These are phyloP conservation scores for cattle (Bos taurus) DNA, from an alignment of 2,113 vertebrate genomes.

Conservation along the genomic window DNA sequence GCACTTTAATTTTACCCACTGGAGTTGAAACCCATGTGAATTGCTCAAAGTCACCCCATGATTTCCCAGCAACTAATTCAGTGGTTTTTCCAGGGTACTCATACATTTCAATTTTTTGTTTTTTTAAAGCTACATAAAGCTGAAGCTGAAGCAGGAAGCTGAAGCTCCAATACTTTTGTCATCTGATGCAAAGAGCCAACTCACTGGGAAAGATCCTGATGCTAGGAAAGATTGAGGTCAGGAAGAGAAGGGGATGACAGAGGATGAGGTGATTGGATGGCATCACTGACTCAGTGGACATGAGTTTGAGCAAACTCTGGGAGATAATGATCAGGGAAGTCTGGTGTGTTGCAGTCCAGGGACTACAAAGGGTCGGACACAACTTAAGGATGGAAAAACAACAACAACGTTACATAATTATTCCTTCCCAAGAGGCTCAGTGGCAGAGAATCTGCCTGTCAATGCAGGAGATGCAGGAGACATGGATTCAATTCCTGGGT, in stretches of 20 bases:
- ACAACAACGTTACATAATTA: not conserved
- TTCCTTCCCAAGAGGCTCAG: not conserved
- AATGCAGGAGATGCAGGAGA: not conserved
- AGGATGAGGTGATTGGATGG: not conserved
- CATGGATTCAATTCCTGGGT: not conserved
- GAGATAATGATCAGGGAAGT: not conserved
- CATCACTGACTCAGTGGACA: not conserved
- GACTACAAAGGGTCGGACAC: rapidly evolving
- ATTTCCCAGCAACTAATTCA: not conserved
- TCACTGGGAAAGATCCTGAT: not conserved
- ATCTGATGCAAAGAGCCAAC: not conserved
- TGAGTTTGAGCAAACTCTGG: not conserved
- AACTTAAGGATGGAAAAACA: not conserved
- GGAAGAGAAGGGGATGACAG: not conserved
- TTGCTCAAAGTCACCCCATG: not conserved
- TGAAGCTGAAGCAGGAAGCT: not conserved
- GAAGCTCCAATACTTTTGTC: not conserved
- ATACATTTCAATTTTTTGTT: not conserved
- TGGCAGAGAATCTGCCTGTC: not conserved
- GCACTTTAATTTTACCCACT: not conserved
- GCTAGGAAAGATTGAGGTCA: not conserved
- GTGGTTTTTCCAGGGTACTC: not conserved
- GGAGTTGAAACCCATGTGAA: not conserved
- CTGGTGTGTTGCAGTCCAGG: not conserved
- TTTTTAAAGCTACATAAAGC: not conserved